Conservation (phyloP, 2,888 invertebrate species). For the Nomada lathburiana region DNA sequence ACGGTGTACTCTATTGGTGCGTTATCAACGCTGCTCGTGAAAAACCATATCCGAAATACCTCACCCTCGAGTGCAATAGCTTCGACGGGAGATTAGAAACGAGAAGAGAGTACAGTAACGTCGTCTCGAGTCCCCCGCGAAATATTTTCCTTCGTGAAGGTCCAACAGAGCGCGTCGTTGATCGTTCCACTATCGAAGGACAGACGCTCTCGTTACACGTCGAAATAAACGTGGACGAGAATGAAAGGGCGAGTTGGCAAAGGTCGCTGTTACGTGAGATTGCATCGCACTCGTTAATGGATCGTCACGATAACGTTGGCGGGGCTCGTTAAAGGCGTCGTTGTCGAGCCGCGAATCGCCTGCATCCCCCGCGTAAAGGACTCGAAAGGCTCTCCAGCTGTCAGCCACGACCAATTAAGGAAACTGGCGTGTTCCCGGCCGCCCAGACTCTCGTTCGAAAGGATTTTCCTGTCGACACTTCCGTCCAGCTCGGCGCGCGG, state of each 20-base stretch:
- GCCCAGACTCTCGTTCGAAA: conserved; percentile 17
- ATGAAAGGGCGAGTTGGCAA: conserved; percentile 23
- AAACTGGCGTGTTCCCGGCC: conserved; percentile 2
- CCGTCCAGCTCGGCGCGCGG: not conserved
- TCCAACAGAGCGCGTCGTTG: too few relatives aligned
- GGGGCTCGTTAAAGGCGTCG: conserved; percentile 41
- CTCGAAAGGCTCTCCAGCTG: conserved; percentile 20
- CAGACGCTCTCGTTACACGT: conserved; percentile 21
- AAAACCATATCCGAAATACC: too few relatives aligned
- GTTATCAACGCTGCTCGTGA: too few relatives aligned
- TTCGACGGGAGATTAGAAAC: too few relatives aligned
- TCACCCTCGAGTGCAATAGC: too few relatives aligned
- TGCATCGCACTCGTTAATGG: conserved; percentile 51
- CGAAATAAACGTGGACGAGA: not conserved
- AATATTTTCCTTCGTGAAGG: too few relatives aligned
- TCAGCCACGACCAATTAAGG: conserved; percentile 36
- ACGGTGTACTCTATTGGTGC: too few relatives aligned
- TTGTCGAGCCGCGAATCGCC: conserved; percentile 17
- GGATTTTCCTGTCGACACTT: conserved; percentile 39
- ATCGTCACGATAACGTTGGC: conserved; percentile 41
- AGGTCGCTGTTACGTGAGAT: conserved; percentile 41
- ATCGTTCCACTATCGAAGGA: not conserved
- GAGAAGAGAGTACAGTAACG: too few relatives aligned
- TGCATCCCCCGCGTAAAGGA: conserved; percentile 1
- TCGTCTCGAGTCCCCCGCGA: too few relatives aligned